phyloP scores from a whole-genome alignment of 2,888 invertebrate genomes.

The Nephrotoma flavescens region DNA sequence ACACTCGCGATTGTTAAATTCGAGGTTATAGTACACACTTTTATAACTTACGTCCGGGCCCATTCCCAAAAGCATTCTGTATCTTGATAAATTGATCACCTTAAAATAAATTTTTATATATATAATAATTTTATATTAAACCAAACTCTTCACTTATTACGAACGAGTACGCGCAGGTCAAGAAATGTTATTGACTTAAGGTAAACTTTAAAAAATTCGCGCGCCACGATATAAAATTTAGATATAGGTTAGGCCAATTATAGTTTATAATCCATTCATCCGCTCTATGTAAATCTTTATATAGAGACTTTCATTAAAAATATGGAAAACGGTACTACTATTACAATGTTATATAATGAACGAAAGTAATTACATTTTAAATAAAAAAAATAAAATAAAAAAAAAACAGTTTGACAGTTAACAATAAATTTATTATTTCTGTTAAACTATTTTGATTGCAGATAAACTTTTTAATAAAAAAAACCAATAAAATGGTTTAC shows the following conservation, averaged over 20 bases:
- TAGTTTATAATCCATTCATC: neutral
- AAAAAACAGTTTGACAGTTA: neutral
- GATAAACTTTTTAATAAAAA: neutral
- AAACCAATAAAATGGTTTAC: neutral
- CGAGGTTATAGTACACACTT: neutral
- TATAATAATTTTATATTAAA: too few relatives aligned
- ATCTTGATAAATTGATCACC: neutral
- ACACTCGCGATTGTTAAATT: too few relatives aligned
- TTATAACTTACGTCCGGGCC: neutral
- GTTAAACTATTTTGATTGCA: neutral
- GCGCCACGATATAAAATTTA: too few relatives aligned
- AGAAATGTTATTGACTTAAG: too few relatives aligned
- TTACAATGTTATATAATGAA: neutral
- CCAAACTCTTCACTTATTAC: too few relatives aligned
- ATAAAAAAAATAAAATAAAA: neutral
- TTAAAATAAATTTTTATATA: neutral
- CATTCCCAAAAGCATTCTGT: neutral
- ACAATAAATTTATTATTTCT: neutral
- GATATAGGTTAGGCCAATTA: too few relatives aligned
- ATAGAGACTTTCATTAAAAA: too few relatives aligned
- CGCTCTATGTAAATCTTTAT: too few relatives aligned
- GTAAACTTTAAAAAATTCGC: too few relatives aligned
- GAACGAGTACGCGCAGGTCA: too few relatives aligned
- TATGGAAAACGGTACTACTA: neutral
- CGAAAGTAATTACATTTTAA: neutral